Evolutionary conservation across 2,888 invertebrate species (phyloP), one percentile per base, ranked within the genome.

Genomic region (Palloptera scutellata): DNA sequence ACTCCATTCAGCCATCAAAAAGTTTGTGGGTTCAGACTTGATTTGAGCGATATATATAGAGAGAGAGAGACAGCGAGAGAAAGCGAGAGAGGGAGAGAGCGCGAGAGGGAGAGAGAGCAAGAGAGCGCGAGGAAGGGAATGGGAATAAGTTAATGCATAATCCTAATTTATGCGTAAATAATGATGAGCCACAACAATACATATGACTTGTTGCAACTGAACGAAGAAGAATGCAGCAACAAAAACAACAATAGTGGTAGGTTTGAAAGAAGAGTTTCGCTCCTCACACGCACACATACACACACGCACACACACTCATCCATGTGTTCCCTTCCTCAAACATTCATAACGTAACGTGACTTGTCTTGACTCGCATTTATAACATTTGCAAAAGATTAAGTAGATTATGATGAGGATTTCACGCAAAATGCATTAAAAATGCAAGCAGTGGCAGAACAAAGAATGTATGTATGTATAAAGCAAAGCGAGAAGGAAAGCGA

Each of bases 161-260:
- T 78, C 78, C 79, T 75, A 77, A 79, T 77, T 79, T 80, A 80
- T 80, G 80, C 77, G 73, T 72, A 77, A 77, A 77, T 79, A 78
- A 79, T 79, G 79, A 80, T 78, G 79, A 77, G 74, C 30, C 70
- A 72, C 71, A 73, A 73, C 70, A 66, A 68, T 68, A n/a, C n/a
- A n/a, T n/a, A 64, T 67, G 69, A 71, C 68, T 70, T 70, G 67
- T 64, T 66, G 68, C 64, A 64, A 60, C 45, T 48, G 60, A 51
- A 17, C 43, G 58, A 30, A 40, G 8, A 10, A 40, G n/a, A 4
- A 17, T 9, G 48, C 1, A 20, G 3, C 13, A 43, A n/a, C 10
- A 54, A 12, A 12, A 54, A 20, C 51, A 20, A 52, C 15, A 43
- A 53, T 12, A 45, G 17, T n/a, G 42, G 64, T 45, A 12, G 45